Conservation (phyloP, 2,888 invertebrate species). For the Callyntrura sp. region DNA sequence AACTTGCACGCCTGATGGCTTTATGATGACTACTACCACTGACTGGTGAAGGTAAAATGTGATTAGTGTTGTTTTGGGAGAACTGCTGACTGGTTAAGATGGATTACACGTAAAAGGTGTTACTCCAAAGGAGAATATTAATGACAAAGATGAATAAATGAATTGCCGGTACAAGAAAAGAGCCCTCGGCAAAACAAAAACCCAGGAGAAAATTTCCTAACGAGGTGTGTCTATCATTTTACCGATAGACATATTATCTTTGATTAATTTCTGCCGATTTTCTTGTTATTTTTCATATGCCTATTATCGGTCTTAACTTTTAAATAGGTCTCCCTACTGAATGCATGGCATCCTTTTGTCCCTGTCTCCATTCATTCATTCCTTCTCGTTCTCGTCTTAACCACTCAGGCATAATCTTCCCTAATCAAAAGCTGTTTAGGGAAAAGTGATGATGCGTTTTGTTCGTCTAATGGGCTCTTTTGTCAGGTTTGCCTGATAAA, state of each 20-base stretch:
- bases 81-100: conserved; percentile 11
- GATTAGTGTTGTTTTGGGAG: not conserved
- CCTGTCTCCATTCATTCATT: not conserved
- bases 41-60: not conserved
- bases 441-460: conserved; percentile 40
- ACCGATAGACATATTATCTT: not conserved
- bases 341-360: not conserved
- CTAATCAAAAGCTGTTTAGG: conserved; percentile 4
- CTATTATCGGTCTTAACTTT: not conserved
- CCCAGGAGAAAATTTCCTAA: not conserved
- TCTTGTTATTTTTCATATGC: not conserved
- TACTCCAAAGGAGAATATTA: conserved; percentile 28
- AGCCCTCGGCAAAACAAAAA: conserved; percentile 43
- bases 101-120: conserved; percentile 63
- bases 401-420: conserved; percentile 2
- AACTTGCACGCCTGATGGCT: not conserved
- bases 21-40: conserved; percentile 15
- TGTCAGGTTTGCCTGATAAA: conserved; percentile 40
- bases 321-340: not conserved
- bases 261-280: conserved; percentile 29
- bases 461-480: conserved; percentile 49
- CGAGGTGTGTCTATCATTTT: not conserved
- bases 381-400: too few relatives aligned
- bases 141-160: conserved; percentile 1
- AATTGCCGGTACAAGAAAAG: not conserved